Base-by-base conservation (phyloP, 2,113 vertebrate species). In the Anarrhichthys ocellatus region DNA sequence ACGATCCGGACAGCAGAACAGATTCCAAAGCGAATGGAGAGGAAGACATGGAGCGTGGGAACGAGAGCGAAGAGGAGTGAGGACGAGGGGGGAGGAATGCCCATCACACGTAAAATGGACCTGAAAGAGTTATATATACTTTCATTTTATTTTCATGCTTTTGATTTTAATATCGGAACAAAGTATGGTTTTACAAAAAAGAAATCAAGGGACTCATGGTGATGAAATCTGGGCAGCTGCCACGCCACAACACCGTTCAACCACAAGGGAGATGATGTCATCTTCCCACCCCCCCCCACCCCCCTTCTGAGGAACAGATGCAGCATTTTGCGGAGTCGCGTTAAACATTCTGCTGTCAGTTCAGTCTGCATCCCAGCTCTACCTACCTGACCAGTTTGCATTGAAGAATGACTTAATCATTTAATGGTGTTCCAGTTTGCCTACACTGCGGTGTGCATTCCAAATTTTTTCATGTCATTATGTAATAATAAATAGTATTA, bases 41-140 rank as follows among this genome's bases (percentile, higher is more conserved):
- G 85, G 99, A 98, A 48, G 97, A 99, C 87, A 95, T 97, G 93
- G 98, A 99, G 67, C 96, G 95, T 18, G 97, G 95, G 68, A 97
- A 98, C 3, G 98, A 97, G 94, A 99, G 98, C 50, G 98, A 99
- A 94, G 97, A 99, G 89, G 98, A 99, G 90, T 99, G 94, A 95
- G 81, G 72, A 5, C 22, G 15, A 63, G 65, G 20, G 13, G 42
- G 68, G 1, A 64, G 67, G 38, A 80, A 73, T 3, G 13, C 66
- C 56, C 82, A 65, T 78, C 61, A 63, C 65, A 84, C 69, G 76
- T 34, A 71, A 87, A 78, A 93, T 63, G 92, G 93, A 93, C 92
- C 73, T 87, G 78, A 92, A 89, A 94, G 90, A 94, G 93, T 94
- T 94, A 92, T 94, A 94, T 94, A 91, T 93, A 89, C 88, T 92